Base-by-base conservation (phyloP, 2,113 vertebrate species). In the Canis aureus region DNA sequence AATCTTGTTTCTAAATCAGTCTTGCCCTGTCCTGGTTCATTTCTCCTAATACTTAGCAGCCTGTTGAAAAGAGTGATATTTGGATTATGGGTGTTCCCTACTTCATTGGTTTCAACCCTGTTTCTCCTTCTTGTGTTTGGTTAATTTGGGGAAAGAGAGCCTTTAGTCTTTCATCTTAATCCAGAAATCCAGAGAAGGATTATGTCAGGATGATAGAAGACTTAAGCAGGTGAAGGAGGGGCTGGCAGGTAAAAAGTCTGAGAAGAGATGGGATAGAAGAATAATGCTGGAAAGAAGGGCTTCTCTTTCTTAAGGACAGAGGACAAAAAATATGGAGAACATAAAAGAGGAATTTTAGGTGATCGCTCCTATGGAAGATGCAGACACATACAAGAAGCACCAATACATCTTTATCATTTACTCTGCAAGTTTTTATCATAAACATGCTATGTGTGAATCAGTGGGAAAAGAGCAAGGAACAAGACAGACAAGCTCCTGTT, bases 81-180 rank as follows among this genome's bases (percentile, higher is more conserved):
- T 43, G 16, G 43, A 5, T 55, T 10, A 11, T 25, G 71, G 29
- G 13, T 73, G 13, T 87, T 91, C 84, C 60, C 32, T 60, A 29
- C 57, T 43, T 92, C 10, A 38, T 12, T 62, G 43, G 25, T 49
- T 88, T 83, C 29, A 29, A 81, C 43, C 76, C 60, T 76, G 4
- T 60, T 29, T 94, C 57, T 94, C 35, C 11, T 60, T 27, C 27
- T 80, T 92, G 43, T 92, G 83, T 20, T 55, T 93, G 29, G 32
- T 89, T 83, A n/a, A 87, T 51, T 93, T 95, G 64, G 66, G 13
- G n/a, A 91, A 95, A 69, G 85, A 64, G n/a, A 66, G 9, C 38
- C 23, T 55, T 89, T 62, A 32, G 43, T 69, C 23, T 53, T 89
- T 25, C 22, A 11, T 79, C 38, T 51, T 76, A 43, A 82, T 64